These are phyloP conservation scores for Coelogynopora nodosa DNA, from an alignment of 2,888 invertebrate genomes.

Conservation along the genomic window DNA sequence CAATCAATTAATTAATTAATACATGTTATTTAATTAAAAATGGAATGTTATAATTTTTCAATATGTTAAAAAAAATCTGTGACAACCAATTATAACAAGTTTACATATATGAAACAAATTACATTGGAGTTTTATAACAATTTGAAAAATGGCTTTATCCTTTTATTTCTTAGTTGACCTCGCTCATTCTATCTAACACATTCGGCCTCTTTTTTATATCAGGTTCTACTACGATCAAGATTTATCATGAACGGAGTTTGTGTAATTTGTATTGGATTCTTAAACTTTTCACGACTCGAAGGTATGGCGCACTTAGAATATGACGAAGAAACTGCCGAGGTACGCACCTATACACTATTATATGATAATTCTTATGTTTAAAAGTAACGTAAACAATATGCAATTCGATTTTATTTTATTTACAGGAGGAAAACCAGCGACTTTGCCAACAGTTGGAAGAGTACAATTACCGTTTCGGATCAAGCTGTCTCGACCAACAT, in stretches of 20 bases:
- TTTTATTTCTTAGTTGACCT: too few relatives aligned
- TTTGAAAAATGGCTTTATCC: too few relatives aligned
- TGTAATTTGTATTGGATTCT: slow-evolving; percentile 2
- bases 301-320: slow-evolving; percentile 17
- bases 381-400: too few relatives aligned
- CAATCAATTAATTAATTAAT: too few relatives aligned
- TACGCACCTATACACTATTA: too few relatives aligned
- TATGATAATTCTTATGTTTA: too few relatives aligned
- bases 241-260: slow-evolving; percentile 23
- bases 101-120: too few relatives aligned
- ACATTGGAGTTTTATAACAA: too few relatives aligned
- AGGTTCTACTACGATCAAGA: slow-evolving; percentile 6
- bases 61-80: too few relatives aligned
- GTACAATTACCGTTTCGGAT: not conserved
- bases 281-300: not conserved
- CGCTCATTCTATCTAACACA: not conserved
- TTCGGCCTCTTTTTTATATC: not conserved
- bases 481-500: not conserved
- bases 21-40: too few relatives aligned
- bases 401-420: not conserved
- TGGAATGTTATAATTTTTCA: too few relatives aligned
- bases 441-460: slow-evolving; percentile 4
- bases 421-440: slow-evolving; percentile 5
- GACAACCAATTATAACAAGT: too few relatives aligned
- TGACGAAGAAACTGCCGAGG: slow-evolving; percentile 6